A percentile compares a stretch with the other conserved stretches of the same genome.
Conservation (phyloP, 2,888 invertebrate genomes). For the Patella caerulea region DNA sequence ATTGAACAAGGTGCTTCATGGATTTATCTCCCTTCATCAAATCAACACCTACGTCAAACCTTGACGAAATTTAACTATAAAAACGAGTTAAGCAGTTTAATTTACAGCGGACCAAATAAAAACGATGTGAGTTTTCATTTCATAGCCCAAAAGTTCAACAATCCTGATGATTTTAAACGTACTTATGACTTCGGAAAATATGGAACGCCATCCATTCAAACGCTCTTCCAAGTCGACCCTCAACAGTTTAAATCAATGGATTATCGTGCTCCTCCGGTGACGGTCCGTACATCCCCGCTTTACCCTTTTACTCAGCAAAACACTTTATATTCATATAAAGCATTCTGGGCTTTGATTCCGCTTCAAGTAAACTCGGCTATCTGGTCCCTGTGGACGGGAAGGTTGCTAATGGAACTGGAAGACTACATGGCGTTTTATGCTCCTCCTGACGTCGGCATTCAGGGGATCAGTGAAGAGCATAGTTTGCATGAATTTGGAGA, state of each 20-base stretch:
- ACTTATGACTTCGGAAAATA: background rate
- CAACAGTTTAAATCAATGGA: background rate
- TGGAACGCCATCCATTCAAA: background rate
- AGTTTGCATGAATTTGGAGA: background rate
- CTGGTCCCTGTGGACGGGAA: background rate
- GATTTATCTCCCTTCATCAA: background rate
- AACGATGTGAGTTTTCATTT: background rate
- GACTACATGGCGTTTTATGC: background rate
- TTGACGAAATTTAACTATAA: background rate
- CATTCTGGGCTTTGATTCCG: conserved; percentile 8
- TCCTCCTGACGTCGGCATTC: background rate
- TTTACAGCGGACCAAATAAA: background rate
- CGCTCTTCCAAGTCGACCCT: background rate
- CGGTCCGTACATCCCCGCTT: background rate
- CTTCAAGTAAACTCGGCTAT: background rate
- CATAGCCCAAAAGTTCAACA: background rate
- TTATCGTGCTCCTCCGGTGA: background rate
- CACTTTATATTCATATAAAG: background rate
- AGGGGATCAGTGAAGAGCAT: background rate
- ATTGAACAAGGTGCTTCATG: background rate
- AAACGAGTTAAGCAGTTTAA: background rate
- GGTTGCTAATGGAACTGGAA: background rate
- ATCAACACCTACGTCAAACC: background rate
- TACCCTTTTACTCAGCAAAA: background rate
- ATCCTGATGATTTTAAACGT: background rate